These are phyloP conservation scores for Pachyramphus minor DNA, from an alignment of 2,113 vertebrate species.

Conservation along the genomic window DNA sequence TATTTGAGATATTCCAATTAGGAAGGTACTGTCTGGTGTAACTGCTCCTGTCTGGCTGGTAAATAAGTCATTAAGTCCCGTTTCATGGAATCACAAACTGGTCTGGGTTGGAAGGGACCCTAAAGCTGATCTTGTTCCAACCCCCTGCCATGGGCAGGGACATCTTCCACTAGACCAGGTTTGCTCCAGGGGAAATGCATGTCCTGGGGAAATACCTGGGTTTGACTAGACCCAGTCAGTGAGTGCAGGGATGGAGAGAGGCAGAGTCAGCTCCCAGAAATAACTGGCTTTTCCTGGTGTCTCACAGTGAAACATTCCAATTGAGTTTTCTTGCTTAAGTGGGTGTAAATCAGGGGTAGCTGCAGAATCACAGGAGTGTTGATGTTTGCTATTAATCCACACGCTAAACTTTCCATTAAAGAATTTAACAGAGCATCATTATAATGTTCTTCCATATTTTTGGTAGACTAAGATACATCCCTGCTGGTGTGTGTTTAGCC, in stretches of 20 bases:
- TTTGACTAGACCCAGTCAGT: background rate
- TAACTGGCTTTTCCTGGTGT: background rate
- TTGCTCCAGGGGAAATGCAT: background rate
- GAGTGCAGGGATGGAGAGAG: background rate
- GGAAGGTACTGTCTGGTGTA: background rate
- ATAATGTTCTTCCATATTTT: background rate
- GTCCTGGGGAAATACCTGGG: background rate
- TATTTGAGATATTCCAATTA: slow-evolving; percentile 32
- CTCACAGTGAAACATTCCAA: background rate
- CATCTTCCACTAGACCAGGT: background rate
- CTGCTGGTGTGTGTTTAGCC: background rate
- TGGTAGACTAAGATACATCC: background rate
- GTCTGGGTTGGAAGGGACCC: background rate
- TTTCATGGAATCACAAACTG: background rate
- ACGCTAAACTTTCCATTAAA: background rate
- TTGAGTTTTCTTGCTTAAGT: background rate
- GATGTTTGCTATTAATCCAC: background rate
- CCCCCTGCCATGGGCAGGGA: background rate
- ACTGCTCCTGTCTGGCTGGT: background rate
- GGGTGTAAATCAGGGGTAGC: background rate
- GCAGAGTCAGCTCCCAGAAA: background rate
- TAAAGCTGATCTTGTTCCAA: background rate
- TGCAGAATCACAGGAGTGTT: background rate
- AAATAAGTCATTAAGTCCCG: background rate
- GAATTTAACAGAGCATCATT: background rate